These are phyloP conservation scores for Phenganax marumi DNA, from an alignment of 92 coral and sea anemone genomes.

Conservation along the genomic window DNA sequence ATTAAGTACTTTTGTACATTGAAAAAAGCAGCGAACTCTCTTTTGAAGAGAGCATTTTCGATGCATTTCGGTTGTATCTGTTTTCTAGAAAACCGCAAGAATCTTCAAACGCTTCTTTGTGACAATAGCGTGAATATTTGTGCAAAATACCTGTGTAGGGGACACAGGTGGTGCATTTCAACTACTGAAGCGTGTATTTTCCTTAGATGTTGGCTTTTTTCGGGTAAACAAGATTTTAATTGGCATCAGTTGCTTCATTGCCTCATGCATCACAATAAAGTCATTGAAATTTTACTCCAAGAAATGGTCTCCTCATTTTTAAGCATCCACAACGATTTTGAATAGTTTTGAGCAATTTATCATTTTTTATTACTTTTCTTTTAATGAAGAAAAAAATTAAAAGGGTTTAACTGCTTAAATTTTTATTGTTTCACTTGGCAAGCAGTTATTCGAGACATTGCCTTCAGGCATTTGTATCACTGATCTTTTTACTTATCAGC, in stretches of 20 bases:
- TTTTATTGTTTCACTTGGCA: neutral
- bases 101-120: neutral
- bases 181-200: neutral
- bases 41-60: neutral
- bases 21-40: neutral
- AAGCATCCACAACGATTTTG: neutral
- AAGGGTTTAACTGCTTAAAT: neutral
- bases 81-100: conserved; percentile 17
- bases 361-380: neutral
- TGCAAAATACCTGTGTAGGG: conserved; percentile 16
- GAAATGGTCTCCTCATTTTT: too few relatives aligned
- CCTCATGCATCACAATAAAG: too few relatives aligned
- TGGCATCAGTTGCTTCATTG: too few relatives aligned
- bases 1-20: too few relatives aligned
- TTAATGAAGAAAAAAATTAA: neutral
- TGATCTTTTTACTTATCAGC: neutral
- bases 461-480: neutral
- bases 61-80: neutral
- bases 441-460: neutral
- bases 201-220: conserved; percentile 3
- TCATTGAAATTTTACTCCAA: too few relatives aligned
- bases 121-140: conserved; percentile 16
- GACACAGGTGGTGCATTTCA: conserved; percentile 25
- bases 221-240: neutral
- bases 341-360: neutral